Evolutionary conservation across 2,113 vertebrate species (phyloP).

Genomic region (Phylloscopus trochiloides): DNA sequence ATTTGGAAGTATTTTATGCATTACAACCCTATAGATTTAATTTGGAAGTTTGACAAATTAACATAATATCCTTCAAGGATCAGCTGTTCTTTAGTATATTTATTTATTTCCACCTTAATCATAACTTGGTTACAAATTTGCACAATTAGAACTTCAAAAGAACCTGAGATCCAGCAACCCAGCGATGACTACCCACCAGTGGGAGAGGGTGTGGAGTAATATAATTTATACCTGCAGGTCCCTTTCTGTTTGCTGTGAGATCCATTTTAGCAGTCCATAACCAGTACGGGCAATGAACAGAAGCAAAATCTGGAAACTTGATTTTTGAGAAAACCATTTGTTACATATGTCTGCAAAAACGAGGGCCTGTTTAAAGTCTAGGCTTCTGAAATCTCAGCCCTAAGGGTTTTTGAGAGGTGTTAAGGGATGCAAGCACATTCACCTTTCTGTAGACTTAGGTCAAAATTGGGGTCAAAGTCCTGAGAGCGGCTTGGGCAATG

Average conservation of each 20-base stretch:
- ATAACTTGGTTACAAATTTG: not conserved
- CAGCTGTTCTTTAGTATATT: not conserved
- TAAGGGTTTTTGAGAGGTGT: not conserved
- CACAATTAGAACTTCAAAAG: not conserved
- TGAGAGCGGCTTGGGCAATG: conserved; percentile 10
- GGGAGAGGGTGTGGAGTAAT: not conserved
- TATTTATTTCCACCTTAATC: not conserved
- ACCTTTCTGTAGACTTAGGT: not conserved
- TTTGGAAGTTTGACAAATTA: not conserved
- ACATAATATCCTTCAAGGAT: not conserved
- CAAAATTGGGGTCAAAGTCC: not conserved
- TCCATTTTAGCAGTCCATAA: not conserved
- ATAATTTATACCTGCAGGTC: not conserved
- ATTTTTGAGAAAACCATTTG: not conserved
- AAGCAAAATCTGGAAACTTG: not conserved
- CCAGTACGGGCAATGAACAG: not conserved
- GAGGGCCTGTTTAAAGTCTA: not conserved
- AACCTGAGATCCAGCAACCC: not conserved
- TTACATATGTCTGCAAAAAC: not conserved
- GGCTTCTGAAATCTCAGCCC: conserved; percentile 22
- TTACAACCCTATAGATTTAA: not conserved
- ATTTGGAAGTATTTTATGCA: not conserved
- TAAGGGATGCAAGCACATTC: not conserved
- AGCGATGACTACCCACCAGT: not conserved
- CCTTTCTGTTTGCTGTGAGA: not conserved